These are phyloP conservation scores for Heteromormyrus szaboi DNA, from an alignment of 2,797 vertebrate species.

Conservation along the genomic window DNA sequence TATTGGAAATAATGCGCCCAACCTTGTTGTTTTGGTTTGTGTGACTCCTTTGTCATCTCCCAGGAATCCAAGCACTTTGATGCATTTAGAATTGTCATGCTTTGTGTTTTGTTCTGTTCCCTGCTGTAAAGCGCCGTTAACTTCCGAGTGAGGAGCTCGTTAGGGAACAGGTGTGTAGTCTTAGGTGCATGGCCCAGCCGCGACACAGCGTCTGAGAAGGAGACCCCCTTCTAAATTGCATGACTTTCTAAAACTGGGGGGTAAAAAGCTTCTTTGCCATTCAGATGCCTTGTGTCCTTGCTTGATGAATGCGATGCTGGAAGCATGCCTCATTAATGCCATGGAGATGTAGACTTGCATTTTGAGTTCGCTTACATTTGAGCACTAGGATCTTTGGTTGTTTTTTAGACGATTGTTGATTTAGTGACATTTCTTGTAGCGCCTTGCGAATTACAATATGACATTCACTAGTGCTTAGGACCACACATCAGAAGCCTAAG, in stretches of 20 bases:
- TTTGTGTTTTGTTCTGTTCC: constrained; percentile 69
- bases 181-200: constrained; percentile 59
- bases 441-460: background rate
- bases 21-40: background rate
- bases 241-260: background rate
- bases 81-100: constrained; percentile 62
- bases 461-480: background rate
- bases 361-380: background rate
- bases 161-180: constrained; percentile 70
- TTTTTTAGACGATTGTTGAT: background rate
- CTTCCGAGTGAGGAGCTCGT: constrained; percentile 62
- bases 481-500: background rate
- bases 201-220: background rate
- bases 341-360: background rate
- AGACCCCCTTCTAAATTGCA: background rate
- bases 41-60: background rate
- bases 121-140: constrained; percentile 71
- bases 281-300: constrained; percentile 2
- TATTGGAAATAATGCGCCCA: background rate
- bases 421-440: background rate
- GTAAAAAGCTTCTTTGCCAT: background rate
- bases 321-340: background rate
- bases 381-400: background rate
- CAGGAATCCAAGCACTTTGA: background rate
- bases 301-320: constrained; percentile 1